phyloP scores from a whole-genome alignment of 2,113 vertebrate species.

The Laterallus jamaicensis region DNA sequence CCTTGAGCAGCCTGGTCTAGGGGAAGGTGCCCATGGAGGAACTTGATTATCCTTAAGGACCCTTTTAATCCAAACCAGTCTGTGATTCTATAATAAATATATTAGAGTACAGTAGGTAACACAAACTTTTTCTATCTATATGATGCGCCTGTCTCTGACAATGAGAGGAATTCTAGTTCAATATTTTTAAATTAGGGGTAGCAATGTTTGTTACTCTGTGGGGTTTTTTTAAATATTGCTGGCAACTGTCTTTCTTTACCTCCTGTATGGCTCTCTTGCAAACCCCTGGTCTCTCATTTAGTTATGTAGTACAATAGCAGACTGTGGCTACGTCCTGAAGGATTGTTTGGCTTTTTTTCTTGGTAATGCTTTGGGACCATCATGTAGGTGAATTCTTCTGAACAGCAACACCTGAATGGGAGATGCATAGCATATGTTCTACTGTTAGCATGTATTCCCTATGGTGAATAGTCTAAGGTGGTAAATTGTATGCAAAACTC shows the following conservation, averaged over 20 bases:
- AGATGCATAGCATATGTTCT: rapidly evolving
- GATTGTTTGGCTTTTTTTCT: background rate
- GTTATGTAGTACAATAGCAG: background rate
- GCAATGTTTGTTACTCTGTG: background rate
- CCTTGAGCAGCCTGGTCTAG: too few species aligned
- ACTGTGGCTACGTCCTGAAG: background rate
- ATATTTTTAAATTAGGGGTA: background rate
- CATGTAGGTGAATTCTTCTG: background rate
- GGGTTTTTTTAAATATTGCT: background rate
- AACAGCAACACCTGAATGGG: background rate
- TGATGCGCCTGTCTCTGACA: background rate
- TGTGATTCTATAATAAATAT: background rate
- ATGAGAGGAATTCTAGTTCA: background rate
- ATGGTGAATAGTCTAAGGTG: background rate
- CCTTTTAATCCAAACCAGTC: too few species aligned
- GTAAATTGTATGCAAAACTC: background rate
- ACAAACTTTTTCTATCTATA: background rate
- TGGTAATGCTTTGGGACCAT: background rate
- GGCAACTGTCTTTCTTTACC: background rate
- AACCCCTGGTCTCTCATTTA: background rate
- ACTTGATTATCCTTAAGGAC: too few species aligned
- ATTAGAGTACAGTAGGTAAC: background rate
- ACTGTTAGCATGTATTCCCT: background rate
- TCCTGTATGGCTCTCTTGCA: background rate
- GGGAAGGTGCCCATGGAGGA: too few species aligned